Evolutionary conservation across 2,797 vertebrate genomes (phyloP).

Genomic region (Agapornis canus): DNA sequence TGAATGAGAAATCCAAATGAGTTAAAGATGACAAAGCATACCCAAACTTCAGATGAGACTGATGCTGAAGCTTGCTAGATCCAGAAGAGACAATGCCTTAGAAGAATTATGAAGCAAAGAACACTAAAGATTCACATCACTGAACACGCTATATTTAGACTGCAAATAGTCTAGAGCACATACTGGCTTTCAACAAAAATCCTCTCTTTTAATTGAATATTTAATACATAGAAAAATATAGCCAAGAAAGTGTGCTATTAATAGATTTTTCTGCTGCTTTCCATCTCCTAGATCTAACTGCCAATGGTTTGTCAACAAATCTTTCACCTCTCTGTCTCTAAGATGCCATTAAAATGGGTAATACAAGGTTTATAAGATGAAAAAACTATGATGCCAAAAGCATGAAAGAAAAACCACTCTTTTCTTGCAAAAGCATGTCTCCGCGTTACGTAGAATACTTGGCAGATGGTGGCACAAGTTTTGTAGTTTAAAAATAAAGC

Average conservation of each 20-base stretch:
- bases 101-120: background rate
- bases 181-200: background rate
- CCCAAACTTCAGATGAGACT: background rate
- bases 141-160: background rate
- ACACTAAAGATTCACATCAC: background rate
- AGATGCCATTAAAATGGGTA: background rate
- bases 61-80: background rate
- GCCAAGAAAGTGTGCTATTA: background rate
- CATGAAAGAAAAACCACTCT: background rate
- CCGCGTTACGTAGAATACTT: background rate
- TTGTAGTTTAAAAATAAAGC: background rate
- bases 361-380: background rate
- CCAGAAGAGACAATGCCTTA: background rate
- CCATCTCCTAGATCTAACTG: background rate
- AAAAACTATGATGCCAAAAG: background rate
- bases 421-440: background rate
- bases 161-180: background rate
- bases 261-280: background rate
- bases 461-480: background rate
- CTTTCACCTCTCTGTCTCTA: background rate
- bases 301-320: background rate
- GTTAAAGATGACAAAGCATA: background rate
- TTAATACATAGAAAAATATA: background rate
- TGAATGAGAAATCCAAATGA: background rate
- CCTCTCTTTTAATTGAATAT: background rate